Conservation (phyloP, 1,140 invertebrate genomes). For the Archivesica marissinica region DNA sequence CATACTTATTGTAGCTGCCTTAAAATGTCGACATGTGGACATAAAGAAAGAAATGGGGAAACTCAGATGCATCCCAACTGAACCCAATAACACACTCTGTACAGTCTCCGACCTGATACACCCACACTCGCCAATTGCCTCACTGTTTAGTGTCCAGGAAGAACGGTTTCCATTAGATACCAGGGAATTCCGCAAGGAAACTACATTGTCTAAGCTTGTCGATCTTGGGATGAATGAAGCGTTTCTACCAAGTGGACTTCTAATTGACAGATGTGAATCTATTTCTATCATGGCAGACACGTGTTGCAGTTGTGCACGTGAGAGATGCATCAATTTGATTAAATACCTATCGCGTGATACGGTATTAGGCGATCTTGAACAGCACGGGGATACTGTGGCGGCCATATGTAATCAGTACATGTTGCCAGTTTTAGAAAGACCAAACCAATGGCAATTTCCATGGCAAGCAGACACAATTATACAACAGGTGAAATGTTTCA, state of each 20-base stretch:
- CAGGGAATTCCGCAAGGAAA: background rate
- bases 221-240: slow-evolving; percentile 64
- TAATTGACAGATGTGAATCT: slow-evolving; percentile 62
- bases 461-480: background rate
- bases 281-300: slow-evolving; percentile 23
- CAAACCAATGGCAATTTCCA: slow-evolving; percentile 9
- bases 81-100: slow-evolving; percentile 38
- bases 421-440: background rate
- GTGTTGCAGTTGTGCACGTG: slow-evolving; percentile 11
- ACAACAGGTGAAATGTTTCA: background rate
- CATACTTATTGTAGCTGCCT: background rate
- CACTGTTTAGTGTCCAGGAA: background rate
- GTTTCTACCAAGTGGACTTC: slow-evolving; percentile 30
- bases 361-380: background rate
- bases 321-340: slow-evolving; percentile 22
- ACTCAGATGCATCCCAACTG: slow-evolving; percentile 31
- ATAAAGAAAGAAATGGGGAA: background rate
- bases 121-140: background rate
- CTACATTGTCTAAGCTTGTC: slow-evolving; percentile 4
- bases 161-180: slow-evolving; percentile 15
- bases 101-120: slow-evolving; percentile 22
- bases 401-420: background rate
- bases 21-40: background rate
- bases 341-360: slow-evolving; percentile 22
- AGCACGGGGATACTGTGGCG: background rate